A percentile compares a stretch with the other conserved stretches of the same genome.
Conservation (phyloP, 2,113 vertebrate species). For the Lepus europaeus region DNA sequence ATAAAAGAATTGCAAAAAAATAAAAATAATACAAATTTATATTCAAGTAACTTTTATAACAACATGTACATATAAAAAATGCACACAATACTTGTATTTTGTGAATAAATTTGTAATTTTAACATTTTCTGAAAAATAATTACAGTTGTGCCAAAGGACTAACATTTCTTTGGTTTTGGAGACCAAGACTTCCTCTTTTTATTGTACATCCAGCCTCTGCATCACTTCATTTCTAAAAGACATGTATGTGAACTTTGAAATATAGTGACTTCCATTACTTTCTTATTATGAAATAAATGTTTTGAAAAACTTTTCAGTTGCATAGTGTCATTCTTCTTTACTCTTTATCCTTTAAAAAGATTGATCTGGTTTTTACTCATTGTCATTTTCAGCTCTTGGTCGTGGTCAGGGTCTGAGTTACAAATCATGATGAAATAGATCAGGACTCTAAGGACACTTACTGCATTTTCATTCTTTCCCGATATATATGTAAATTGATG, state of each 20-base stretch:
- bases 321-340: not conserved
- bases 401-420: not conserved
- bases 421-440: not conserved
- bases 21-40: not conserved
- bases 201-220: not conserved
- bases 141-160: not conserved
- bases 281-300: not conserved
- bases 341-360: not conserved
- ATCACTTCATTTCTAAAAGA: not conserved
- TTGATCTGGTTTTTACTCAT: not conserved
- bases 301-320: not conserved
- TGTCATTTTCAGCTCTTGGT: not conserved
- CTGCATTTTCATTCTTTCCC: not conserved
- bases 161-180: not conserved
- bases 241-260: not conserved
- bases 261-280: not conserved
- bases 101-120: not conserved
- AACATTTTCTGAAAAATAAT: not conserved
- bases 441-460: not conserved
- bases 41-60: not conserved
- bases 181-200: not conserved
- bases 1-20: not conserved
- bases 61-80: not conserved
- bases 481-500: no score
- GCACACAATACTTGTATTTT: not conserved